Base-by-base conservation (phyloP, 2,888 invertebrate species). In the Euphydryas editha region DNA sequence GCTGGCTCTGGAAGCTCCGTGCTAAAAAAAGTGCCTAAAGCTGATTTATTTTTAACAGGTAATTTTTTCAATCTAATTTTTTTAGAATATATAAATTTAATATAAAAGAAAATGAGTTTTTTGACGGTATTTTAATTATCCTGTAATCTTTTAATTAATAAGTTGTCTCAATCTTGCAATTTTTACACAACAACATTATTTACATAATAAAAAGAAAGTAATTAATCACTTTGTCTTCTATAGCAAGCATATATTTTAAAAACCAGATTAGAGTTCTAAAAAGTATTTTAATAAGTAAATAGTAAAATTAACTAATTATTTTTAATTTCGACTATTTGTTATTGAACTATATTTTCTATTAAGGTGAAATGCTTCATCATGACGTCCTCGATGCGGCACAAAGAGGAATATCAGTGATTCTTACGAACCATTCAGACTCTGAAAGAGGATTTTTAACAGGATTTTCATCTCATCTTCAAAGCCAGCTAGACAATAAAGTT, bases 361-460 rank as follows among this genome's bases (percentile, higher is more conserved):
- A 72, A 93, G 93, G 95, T 10, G 99, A 99, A 93, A 98, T 99
- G 98, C 94, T 97, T 1, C 99, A 99, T 85, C 99, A 99, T 81
- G 98, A 99, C 73, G 88, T 98, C 0, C 93, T 99, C 42, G 97
- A 99, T 79, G 98, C 97, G 0, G 94, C 95, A 24, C 97, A 98
- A 76, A 94, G 93, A 62, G 96, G 96, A 36, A 94, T 94, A 17
- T 94, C 95, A 65, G 98, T 99, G 0, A 96, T 99, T 77, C 91
- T 99, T 18, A 97, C 97, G 72, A 98, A 98, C 85, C 99, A 99
- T 86, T 97, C 97, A 46, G 98, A 98, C 88, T 97, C 98, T 0
- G 99, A 99, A 86, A 94, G 99, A 69, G 98, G 98, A 6, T 99
- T 95, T 82, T 90, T 99, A 6, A 90, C 87, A 47, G 85, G 85